Evolutionary conservation across 2,888 invertebrate genomes (phyloP).

Genomic region (Leucozona laternaria): DNA sequence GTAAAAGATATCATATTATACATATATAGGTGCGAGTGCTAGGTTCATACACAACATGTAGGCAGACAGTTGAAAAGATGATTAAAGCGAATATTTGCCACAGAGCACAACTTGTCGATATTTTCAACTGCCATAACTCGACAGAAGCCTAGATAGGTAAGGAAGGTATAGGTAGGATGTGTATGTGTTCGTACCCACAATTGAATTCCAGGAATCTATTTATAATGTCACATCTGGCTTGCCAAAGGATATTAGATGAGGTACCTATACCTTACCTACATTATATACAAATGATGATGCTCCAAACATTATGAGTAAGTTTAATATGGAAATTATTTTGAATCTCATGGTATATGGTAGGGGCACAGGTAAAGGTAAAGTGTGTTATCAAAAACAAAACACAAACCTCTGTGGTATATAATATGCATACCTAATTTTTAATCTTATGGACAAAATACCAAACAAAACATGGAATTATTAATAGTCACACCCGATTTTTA

Average conservation of each 20-base stretch:
- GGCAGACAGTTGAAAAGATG: slow-evolving; percentile 42
- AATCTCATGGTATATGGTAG: not conserved
- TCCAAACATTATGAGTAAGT: slow-evolving; percentile 21
- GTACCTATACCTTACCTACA: too few species aligned
- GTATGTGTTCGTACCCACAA: not conserved
- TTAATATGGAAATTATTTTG: slow-evolving; percentile 6
- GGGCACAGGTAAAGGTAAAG: not conserved
- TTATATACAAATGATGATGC: not conserved
- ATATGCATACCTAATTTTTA: not conserved
- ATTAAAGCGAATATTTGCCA: slow-evolving; percentile 55
- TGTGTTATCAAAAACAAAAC: too few species aligned
- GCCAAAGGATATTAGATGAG: not conserved
- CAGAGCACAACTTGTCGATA: slow-evolving; percentile 43
- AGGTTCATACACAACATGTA: not conserved
- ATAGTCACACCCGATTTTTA: not conserved
- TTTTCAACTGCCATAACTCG: slow-evolving; percentile 24
- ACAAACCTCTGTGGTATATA: not conserved
- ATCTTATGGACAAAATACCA: not conserved
- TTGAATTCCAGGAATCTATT: slow-evolving; percentile 58
- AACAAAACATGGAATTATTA: slow-evolving; percentile 1
- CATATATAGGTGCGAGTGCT: not conserved
- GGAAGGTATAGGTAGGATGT: not conserved
- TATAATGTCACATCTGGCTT: slow-evolving; percentile 37
- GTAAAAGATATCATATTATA: slow-evolving; percentile 29
- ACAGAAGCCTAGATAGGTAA: not conserved